Conservation (phyloP, 2,888 invertebrate genomes). For the Siphlonurus alternatus region DNA sequence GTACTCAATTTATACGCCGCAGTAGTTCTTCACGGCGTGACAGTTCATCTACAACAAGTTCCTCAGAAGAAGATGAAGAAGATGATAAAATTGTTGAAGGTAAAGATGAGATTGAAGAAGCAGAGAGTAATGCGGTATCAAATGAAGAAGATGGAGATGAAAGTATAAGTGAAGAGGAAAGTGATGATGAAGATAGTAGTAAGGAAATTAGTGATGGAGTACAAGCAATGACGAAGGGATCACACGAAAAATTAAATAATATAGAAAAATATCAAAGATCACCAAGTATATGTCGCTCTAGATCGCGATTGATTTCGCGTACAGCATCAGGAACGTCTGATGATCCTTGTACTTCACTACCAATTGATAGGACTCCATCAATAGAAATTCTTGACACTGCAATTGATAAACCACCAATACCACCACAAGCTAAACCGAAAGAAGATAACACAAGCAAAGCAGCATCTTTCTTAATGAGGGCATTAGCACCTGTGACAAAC, state of each 20-base stretch:
- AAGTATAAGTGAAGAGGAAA: not conserved
- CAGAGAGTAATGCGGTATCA: not conserved
- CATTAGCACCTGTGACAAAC: constrained; percentile 57
- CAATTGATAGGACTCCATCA: constrained; percentile 38
- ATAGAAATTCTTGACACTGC: constrained; percentile 26
- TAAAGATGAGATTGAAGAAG: not conserved
- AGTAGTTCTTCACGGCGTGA: not conserved
- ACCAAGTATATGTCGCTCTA: not conserved
- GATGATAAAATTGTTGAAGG: not conserved
- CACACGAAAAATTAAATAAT: not conserved
- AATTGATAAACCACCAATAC: constrained; percentile 27
- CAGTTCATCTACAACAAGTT: not conserved
- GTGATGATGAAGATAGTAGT: not conserved
- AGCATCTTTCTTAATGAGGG: constrained; percentile 47
- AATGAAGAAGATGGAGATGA: not conserved
- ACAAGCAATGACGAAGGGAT: not conserved
- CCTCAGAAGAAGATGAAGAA: not conserved
- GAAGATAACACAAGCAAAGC: not conserved
- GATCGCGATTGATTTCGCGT: not conserved
- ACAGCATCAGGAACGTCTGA: not conserved
- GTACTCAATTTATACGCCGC: not conserved
- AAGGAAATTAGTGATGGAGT: not conserved
- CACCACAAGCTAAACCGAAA: constrained; percentile 33
- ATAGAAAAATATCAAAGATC: not conserved
- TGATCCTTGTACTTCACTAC: constrained; percentile 23